Conservation (phyloP, 1,140 invertebrate genomes). For the Cepaea nemoralis region DNA sequence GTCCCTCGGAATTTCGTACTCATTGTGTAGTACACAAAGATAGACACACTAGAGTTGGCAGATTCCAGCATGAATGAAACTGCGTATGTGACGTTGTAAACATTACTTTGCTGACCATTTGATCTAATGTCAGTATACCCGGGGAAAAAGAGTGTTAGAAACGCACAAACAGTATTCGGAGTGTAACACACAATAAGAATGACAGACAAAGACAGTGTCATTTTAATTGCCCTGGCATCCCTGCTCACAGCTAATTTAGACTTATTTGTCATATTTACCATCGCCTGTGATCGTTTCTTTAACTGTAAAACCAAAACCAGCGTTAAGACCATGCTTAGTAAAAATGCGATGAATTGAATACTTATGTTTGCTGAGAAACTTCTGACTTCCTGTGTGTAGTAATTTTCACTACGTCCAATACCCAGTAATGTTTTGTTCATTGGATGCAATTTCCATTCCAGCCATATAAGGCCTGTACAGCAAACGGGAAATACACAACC, state of each 20-base stretch:
- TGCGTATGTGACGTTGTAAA: not conserved
- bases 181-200: not conserved
- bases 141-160: not conserved
- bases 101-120: not conserved
- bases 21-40: slow-evolving; percentile 8
- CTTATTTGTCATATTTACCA: not conserved
- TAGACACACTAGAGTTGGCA: not conserved
- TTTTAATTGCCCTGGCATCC: not conserved
- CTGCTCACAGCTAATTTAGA: not conserved
- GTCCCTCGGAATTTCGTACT: not conserved
- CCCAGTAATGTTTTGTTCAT: not conserved
- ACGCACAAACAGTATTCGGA: not conserved
- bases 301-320: not conserved
- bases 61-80: not conserved
- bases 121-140: not conserved
- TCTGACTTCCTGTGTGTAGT: not conserved
- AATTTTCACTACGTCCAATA: not conserved
- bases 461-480: not conserved
- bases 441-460: not conserved
- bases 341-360: not conserved
- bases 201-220: not conserved
- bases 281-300: not conserved
- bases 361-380: not conserved
- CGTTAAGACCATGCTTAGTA: not conserved
- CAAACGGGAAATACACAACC: not conserved